phyloP scores from a whole-genome alignment of 2,888 invertebrate species.

The Petrolisthes manimaculis region DNA sequence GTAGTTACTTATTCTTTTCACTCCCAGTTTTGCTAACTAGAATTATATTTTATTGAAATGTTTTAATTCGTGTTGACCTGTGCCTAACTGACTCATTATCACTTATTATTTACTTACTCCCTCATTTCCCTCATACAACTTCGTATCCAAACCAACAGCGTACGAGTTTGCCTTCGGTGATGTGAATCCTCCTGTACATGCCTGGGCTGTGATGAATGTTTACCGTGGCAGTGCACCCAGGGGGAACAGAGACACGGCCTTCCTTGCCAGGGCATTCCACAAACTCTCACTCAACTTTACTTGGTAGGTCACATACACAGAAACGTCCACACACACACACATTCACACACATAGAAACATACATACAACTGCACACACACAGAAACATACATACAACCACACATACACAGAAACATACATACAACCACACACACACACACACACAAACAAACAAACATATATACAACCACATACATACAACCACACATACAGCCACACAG shows the following conservation, averaged over 20 bases:
- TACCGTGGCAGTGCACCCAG: slow-evolving; percentile 54
- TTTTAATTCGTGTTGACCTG: too few relatives aligned
- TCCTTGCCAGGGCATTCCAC: slow-evolving; percentile 70
- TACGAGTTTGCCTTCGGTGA: slow-evolving; percentile 71
- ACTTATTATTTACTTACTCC: background rate
- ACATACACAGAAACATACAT: too few relatives aligned
- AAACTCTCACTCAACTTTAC: slow-evolving; percentile 70
- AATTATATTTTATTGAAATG: too few relatives aligned
- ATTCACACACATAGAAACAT: background rate
- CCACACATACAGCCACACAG: too few relatives aligned
- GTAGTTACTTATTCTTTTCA: background rate
- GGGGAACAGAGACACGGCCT: slow-evolving; percentile 68
- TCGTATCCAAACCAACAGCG: slow-evolving; percentile 68
- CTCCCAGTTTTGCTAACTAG: background rate
- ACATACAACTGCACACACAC: too few relatives aligned
- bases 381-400: too few relatives aligned
- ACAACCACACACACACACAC: background rate
- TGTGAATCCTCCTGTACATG: slow-evolving; percentile 71
- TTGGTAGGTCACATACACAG: slow-evolving; percentile 67
- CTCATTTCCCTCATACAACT: background rate
- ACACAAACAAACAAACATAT: background rate
- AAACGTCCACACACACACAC: too few relatives aligned
- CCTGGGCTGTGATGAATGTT: slow-evolving; percentile 68
- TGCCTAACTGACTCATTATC: background rate
- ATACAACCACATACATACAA: too few relatives aligned